Evolutionary conservation across 2,113 vertebrate species (phyloP).

Genomic region (Pterocles gutturalis): DNA sequence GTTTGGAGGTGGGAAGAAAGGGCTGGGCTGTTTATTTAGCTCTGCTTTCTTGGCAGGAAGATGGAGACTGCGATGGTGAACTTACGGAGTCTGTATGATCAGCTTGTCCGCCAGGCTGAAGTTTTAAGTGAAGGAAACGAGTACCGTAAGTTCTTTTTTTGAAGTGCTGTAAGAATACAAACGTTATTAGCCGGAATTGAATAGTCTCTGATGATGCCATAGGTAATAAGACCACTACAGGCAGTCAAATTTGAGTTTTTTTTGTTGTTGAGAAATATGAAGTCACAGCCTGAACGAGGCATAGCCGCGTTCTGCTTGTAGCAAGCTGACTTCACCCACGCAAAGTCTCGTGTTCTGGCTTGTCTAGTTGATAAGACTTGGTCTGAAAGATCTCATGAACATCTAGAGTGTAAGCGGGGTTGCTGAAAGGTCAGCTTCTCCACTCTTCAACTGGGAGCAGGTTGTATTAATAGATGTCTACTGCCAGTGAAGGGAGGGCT

Average conservation of each 20-base stretch:
- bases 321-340: background rate
- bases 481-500: background rate
- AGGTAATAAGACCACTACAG: background rate
- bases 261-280: accelerated
- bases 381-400: background rate
- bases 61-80: constrained; percentile 85
- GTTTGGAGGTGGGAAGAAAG: background rate
- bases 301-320: background rate
- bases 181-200: background rate
- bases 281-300: background rate
- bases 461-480: background rate
- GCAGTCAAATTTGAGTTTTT: background rate
- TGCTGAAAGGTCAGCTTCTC: background rate
- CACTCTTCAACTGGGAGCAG: background rate
- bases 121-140: constrained; percentile 88
- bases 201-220: too few species aligned
- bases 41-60: constrained; percentile 70
- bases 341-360: accelerated
- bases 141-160: constrained; percentile 83
- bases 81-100: constrained; percentile 83
- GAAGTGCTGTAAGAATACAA: background rate
- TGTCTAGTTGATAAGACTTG: background rate
- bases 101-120: constrained; percentile 84
- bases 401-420: background rate
- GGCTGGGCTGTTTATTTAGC: background rate